phyloP scores from a whole-genome alignment of 1,140 invertebrate species.

The Dendrolimus kikuchii region DNA sequence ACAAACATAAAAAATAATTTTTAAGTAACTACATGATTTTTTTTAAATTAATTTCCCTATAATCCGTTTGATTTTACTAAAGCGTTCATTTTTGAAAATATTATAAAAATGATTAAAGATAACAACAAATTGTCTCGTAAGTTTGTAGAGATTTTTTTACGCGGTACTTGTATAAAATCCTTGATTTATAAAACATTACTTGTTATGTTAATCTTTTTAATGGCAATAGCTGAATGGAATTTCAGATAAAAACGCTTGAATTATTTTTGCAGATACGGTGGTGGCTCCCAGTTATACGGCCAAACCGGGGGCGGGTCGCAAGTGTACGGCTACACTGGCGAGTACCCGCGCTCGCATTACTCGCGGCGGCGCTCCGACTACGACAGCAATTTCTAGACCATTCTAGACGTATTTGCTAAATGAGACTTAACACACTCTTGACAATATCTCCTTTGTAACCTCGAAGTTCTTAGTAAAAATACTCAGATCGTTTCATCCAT shows the following conservation, averaged over 20 bases:
- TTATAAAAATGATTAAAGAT: no score
- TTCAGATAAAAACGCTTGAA: not conserved
- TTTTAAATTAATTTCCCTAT: no score
- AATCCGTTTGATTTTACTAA: no score
- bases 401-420: slow-evolving; percentile 28
- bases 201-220: no score
- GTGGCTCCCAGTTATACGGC: slow-evolving; percentile 65
- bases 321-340: slow-evolving; percentile 67
- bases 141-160: no score
- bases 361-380: slow-evolving; percentile 75
- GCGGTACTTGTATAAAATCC: no score
- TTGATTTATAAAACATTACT: no score
- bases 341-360: slow-evolving; percentile 67
- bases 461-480: slow-evolving; percentile 33
- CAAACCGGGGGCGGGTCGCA: slow-evolving; percentile 67
- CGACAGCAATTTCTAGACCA: slow-evolving; percentile 73
- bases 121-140: no score
- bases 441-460: slow-evolving; percentile 61
- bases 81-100: no score
- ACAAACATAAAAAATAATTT: no score
- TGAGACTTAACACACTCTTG: slow-evolving; percentile 43
- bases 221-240: no score
- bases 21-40: no score
- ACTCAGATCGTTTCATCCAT: slow-evolving; percentile 16
- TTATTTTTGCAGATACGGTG: slow-evolving; percentile 35